phyloP scores from a whole-genome alignment of 2,888 invertebrate genomes.

The Petrolisthes cinctipes region DNA sequence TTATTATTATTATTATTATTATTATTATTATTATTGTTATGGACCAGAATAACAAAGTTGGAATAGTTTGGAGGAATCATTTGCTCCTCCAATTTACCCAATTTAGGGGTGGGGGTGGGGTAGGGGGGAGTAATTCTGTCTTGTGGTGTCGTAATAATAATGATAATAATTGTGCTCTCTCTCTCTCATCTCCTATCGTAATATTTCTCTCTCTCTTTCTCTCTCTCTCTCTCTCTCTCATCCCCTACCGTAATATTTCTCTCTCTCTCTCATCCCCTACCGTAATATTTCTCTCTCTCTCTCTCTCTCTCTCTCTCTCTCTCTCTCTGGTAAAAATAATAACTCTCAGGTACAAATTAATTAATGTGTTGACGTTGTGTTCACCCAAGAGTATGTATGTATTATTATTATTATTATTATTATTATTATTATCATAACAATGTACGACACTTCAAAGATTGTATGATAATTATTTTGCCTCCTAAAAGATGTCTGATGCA shows the following conservation, averaged over 20 bases:
- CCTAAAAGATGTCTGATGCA: too few relatives aligned
- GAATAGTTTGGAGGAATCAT: not conserved
- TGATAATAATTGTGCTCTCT: not conserved
- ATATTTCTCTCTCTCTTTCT: conserved; percentile 9
- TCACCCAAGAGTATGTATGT: not conserved
- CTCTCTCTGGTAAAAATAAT: not conserved
- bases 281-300: not conserved
- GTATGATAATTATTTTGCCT: too few relatives aligned
- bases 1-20: not conserved
- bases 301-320: not conserved
- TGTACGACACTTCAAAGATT: too few relatives aligned
- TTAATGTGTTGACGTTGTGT: not conserved
- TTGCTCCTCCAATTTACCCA: not conserved
- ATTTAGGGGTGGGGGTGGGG: not conserved
- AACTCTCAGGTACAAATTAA: conserved; percentile 12
- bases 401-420: not conserved
- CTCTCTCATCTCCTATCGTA: not conserved
- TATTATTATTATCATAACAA: not conserved
- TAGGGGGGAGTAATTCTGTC: not conserved
- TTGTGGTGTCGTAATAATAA: not conserved
- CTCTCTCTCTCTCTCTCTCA: conserved; percentile 8
- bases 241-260: not conserved
- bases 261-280: conserved; percentile 25
- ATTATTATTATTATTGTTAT: not conserved
- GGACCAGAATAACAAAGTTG: not conserved